These are phyloP conservation scores for Caenorhabditis drosophilae DNA, from an alignment of 2,888 invertebrate genomes.

Conservation along the genomic window DNA sequence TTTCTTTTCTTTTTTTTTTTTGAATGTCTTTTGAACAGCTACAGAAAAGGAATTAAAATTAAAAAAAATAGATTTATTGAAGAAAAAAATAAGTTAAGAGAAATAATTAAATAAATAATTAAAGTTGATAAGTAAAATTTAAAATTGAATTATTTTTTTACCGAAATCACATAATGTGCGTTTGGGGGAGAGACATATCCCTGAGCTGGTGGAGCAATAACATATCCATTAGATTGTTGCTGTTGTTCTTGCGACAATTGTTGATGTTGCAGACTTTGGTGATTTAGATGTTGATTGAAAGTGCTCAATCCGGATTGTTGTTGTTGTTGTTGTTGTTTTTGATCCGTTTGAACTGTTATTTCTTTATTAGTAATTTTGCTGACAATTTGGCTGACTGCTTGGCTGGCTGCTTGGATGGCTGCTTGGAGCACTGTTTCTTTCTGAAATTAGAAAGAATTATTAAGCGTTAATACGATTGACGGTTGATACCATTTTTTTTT, in stretches of 20 bases:
- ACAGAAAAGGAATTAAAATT: not conserved
- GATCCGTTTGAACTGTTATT: too few species aligned
- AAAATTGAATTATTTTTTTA: slow-evolving; percentile 1
- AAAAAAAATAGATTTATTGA: not conserved
- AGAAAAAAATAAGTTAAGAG: not conserved
- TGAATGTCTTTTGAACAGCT: not conserved
- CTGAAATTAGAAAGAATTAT: not conserved
- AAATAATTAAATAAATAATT: not conserved
- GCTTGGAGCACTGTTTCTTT: not conserved
- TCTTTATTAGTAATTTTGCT: too few species aligned
- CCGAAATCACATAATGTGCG: too few species aligned
- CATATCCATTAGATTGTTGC: too few species aligned
- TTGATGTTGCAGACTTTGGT: too few species aligned
- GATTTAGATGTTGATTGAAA: too few species aligned
- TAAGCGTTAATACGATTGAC: too few species aligned
- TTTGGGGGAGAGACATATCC: not conserved
- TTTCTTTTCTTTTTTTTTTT: not conserved
- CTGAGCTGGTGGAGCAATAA: not conserved
- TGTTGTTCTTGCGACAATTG: too few species aligned
- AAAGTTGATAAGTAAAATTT: not conserved
- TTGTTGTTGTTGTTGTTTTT: too few species aligned
- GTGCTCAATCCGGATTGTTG: too few species aligned
- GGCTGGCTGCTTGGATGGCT: not conserved
- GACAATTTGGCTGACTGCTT: too few species aligned
- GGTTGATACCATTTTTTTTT: too few species aligned